phyloP scores from a whole-genome alignment of 2,888 invertebrate genomes.

The Cerceris rybyensis region DNA sequence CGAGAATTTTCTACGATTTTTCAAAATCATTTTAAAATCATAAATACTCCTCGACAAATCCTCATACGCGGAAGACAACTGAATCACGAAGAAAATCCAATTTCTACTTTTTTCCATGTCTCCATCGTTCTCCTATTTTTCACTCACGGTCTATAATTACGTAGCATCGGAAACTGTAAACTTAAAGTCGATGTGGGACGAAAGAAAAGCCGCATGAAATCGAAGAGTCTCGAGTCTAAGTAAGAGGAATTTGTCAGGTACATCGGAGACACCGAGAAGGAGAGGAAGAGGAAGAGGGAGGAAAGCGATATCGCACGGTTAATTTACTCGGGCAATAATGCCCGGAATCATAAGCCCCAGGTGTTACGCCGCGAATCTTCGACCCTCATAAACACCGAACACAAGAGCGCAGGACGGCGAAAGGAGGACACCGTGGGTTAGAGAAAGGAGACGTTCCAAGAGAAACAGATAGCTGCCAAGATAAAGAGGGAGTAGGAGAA shows the following conservation, averaged over 20 bases:
- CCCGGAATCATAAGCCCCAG: conserved; percentile 76
- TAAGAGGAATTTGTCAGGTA: conserved; percentile 49
- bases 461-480: too few species aligned
- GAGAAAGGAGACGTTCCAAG: conserved; percentile 6
- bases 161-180: neutral
- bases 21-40: too few species aligned
- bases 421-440: conserved; percentile 27
- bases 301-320: conserved; percentile 72
- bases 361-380: conserved; percentile 76
- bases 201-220: conserved; percentile 2
- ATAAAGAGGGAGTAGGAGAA: conserved; percentile 13
- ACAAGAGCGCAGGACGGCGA: conserved; percentile 49
- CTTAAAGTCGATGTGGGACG: conserved; percentile 26
- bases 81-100: too few species aligned
- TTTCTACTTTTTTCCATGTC: too few species aligned
- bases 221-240: conserved; percentile 19
- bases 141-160: neutral
- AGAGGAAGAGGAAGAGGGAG: conserved; percentile 4
- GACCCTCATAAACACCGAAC: conserved; percentile 73
- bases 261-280: conserved; percentile 27
- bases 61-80: too few species aligned
- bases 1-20: too few species aligned
- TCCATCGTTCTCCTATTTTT: too few species aligned
- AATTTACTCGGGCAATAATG: conserved; percentile 76
- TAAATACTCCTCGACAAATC: too few species aligned